Base-by-base conservation (phyloP, 2,797 vertebrate genomes). In the Nasua narica region DNA sequence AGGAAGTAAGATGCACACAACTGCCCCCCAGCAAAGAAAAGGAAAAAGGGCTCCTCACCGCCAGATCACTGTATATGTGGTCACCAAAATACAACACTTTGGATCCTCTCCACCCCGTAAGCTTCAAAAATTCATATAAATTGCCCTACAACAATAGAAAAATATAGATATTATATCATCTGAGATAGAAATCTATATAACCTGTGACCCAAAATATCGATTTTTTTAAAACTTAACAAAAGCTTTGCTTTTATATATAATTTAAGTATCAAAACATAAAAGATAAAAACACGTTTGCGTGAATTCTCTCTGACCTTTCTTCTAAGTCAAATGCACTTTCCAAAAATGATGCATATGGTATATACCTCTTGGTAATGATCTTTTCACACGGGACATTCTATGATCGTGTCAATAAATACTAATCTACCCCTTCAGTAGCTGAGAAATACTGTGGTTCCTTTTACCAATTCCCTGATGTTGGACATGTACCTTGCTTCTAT, bases 1-100 rank as follows among this genome's bases (percentile, higher is more conserved):
- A 93, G 7, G 25, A 40, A 15, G 11, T 32, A 6, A 23, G 4
- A 37, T 16, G 52, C 48, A 77, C 11, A 60, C 10, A 15, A 81
- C 74, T n/a, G 21, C 8, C 25, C 74, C 74, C 65, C 72, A 78
- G 13, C 15, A 58, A 79, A 90, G n/a, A 60, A 56, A 58, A 1
- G 37, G 35, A 37, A 65, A 77, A 82, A 95, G 25, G 52, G 14
- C 23, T 91, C 91, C 99, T 99, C 98, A 99, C 99, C 97, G 99
- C 99, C 98, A 99, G 98, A 98, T 99, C 99, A 87, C 99, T 99
- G 99, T 99, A 99, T 98, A 99, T 99, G 97, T 99, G 99, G 98
- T 99, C 99, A 91, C 99, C 99, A 58, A 99, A 99, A 98, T 99
- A 99, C 72, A 99, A 99, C 95, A 99, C 99, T 98, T 99, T 99